Conservation (phyloP, 2,797 vertebrate species). For the Balearica regulorum region DNA sequence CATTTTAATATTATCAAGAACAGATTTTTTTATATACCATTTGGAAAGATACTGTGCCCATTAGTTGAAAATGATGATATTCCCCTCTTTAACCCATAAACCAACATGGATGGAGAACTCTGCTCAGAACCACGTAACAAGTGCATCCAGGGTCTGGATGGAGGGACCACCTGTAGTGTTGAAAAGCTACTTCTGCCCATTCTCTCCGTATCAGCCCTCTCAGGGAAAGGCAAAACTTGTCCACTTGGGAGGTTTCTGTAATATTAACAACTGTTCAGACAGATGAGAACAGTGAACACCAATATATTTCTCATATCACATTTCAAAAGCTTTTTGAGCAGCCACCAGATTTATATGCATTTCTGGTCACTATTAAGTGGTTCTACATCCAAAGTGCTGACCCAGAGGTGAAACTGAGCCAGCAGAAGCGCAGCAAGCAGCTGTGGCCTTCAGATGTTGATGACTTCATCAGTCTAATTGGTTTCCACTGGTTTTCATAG, state of each 20-base stretch:
- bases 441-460: conserved; percentile 24
- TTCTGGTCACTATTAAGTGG: not conserved
- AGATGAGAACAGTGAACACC: not conserved
- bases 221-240: not conserved
- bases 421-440: conserved; percentile 48
- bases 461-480: conserved; percentile 46
- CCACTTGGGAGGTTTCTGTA: conserved; percentile 2
- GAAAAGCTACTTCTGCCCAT: not conserved
- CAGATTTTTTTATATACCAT: not conserved
- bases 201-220: not conserved
- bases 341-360: conserved; percentile 13
- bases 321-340: conserved; percentile 43
- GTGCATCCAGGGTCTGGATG: not conserved
- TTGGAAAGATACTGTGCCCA: not conserved
- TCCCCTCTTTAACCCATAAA: not conserved
- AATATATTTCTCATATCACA: conserved; percentile 4
- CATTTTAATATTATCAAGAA: not conserved
- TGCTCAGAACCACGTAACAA: not conserved
- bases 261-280: not conserved
- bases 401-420: conserved; percentile 36
- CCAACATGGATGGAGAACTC: not conserved
- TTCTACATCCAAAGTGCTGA: conserved; percentile 30
- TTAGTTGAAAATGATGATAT: not conserved
- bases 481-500: conserved; percentile 29
- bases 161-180: not conserved